phyloP scores from a whole-genome alignment of 2,888 invertebrate genomes.

The Microctonus brassicae region DNA sequence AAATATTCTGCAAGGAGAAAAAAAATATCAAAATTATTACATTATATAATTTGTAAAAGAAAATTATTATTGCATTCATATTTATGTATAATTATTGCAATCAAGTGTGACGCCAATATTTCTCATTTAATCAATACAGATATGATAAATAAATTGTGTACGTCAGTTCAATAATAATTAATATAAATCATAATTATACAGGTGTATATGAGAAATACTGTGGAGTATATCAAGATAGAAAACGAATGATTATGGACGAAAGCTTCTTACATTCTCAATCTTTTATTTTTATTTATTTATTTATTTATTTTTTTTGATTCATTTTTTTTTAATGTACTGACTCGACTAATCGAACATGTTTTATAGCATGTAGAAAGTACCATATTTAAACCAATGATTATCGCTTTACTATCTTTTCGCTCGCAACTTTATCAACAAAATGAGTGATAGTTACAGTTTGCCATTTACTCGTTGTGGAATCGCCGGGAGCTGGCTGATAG shows the following conservation, averaged over 20 bases:
- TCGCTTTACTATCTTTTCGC: conserved; percentile 39
- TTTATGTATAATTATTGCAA: neutral
- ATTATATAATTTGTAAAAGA: conserved; percentile 11
- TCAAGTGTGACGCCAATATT: neutral
- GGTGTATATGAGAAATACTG: neutral
- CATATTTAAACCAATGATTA: conserved; percentile 37
- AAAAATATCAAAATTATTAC: neutral
- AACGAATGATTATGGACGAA: neutral
- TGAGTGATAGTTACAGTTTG: conserved; percentile 40
- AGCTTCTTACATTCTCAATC: neutral
- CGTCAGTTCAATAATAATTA: conserved; percentile 4
- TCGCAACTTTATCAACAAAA: conserved; percentile 46
- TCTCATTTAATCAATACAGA: neutral
- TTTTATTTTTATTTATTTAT: neutral
- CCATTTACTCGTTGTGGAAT: conserved; percentile 44
- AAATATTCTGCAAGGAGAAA: neutral
- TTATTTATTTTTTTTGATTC: neutral
- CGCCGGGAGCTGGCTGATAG: conserved; percentile 47
- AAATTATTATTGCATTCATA: no score
- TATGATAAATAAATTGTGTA: neutral
- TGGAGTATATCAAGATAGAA: neutral
- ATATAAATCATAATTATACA: conserved; percentile 2
- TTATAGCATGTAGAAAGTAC: conserved; percentile 1
- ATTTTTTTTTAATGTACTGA: neutral
- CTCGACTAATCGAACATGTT: neutral